A percentile compares a stretch with the other conserved stretches of the same genome.
Evolutionary conservation across 1,140 invertebrate species (phyloP).

Genomic region (Yoshiicerus persimilis): DNA sequence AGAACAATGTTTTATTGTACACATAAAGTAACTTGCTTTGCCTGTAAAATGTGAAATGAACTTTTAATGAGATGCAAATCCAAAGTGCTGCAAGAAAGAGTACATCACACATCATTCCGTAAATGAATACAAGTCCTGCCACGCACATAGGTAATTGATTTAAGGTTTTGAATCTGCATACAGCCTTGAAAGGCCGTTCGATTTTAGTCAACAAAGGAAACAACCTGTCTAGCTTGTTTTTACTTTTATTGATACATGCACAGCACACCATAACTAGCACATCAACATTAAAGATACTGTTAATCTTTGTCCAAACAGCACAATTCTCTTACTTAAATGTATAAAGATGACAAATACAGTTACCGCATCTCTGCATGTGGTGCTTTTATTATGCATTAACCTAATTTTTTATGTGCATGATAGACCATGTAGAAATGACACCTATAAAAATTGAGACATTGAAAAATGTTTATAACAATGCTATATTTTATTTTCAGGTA

Average conservation of each 20-base stretch:
- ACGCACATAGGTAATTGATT: neutral
- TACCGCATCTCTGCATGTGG: neutral
- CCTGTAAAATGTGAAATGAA: neutral
- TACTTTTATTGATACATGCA: neutral
- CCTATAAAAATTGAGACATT: neutral
- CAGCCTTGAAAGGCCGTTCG: slow-evolving; percentile 10
- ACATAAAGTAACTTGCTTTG: neutral
- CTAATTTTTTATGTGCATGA: neutral
- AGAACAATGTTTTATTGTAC: neutral
- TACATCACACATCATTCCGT: too few relatives aligned
- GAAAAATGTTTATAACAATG: neutral
- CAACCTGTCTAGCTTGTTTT: neutral
- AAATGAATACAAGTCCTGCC: neutral
- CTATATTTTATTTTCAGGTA: neutral
- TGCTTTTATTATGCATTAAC: neutral
- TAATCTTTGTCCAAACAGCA: neutral
- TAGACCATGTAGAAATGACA: too few relatives aligned
- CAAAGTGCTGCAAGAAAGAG: neutral
- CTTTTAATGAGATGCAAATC: neutral
- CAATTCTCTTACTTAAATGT: too few relatives aligned
- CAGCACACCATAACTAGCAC: neutral
- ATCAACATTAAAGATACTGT: neutral
- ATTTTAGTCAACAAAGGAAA: neutral
- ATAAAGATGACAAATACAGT: neutral
- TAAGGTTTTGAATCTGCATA: neutral